phyloP scores from a whole-genome alignment of 2,888 invertebrate species.

The Thereva unica region DNA sequence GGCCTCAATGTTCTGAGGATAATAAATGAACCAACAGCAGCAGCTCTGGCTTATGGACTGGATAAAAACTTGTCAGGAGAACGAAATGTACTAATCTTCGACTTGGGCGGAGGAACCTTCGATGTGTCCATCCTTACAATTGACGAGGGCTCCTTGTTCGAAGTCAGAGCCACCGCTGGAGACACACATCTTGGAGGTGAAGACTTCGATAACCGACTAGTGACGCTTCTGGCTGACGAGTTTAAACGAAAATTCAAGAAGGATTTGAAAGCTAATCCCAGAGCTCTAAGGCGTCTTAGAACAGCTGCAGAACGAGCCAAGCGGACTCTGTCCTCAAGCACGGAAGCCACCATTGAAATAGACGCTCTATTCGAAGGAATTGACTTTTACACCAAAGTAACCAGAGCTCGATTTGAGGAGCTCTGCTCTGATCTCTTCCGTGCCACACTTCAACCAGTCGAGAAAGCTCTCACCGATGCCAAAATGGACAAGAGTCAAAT shows the following conservation, averaged over 20 bases:
- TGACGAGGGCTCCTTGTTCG: slow-evolving; percentile 86
- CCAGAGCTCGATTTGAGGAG: slow-evolving; percentile 77
- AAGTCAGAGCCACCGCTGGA: slow-evolving; percentile 93
- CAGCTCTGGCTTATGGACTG: slow-evolving; percentile 89
- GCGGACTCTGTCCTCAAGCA: slow-evolving; percentile 75
- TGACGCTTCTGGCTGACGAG: slow-evolving; percentile 83
- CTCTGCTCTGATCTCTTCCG: slow-evolving; percentile 73
- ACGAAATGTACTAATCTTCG: slow-evolving; percentile 75
- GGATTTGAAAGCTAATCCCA: slow-evolving; percentile 67
- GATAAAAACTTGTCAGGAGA: slow-evolving; percentile 82
- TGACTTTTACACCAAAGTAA: slow-evolving; percentile 73
- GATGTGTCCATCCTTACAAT: slow-evolving; percentile 95
- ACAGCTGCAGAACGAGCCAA: slow-evolving; percentile 80
- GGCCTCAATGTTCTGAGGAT: slow-evolving; percentile 89
- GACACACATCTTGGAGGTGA: slow-evolving; percentile 94
- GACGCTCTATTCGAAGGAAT: slow-evolving; percentile 75
- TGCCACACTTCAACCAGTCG: slow-evolving; percentile 74
- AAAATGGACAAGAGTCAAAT: slow-evolving; percentile 76
- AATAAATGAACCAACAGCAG: slow-evolving; percentile 90
- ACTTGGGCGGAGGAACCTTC: slow-evolving; percentile 80
- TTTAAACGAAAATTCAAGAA: slow-evolving; percentile 80
- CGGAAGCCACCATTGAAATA: slow-evolving; percentile 75
- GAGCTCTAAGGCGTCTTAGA: slow-evolving; percentile 70
- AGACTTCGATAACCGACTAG: slow-evolving; percentile 88
- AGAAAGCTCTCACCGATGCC: slow-evolving; percentile 76